These are phyloP conservation scores for Crocallis elinguaria DNA, from an alignment of 2,888 invertebrate genomes.

Conservation along the genomic window DNA sequence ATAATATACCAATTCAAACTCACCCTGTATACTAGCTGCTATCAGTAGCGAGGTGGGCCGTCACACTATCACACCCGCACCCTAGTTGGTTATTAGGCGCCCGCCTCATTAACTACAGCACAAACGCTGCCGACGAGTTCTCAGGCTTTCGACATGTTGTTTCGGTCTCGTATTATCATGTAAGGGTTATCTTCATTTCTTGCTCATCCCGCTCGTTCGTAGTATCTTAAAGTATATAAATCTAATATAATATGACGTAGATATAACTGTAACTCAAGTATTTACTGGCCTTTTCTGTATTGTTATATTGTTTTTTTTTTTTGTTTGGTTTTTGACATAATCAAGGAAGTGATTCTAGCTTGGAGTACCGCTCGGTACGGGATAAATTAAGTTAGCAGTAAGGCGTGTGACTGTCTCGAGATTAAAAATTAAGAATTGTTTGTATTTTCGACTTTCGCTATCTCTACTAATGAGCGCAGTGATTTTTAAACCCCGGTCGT, in stretches of 20 bases:
- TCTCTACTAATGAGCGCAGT: conserved; percentile 48
- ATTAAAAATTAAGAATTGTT: conserved; percentile 53
- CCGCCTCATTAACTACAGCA: conserved; percentile 40
- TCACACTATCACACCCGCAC: conserved; percentile 55
- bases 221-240: conserved; percentile 63
- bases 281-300: conserved; percentile 75
- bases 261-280: conserved; percentile 72
- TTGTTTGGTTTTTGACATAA: conserved; percentile 52
- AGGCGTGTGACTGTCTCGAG: conserved; percentile 75
- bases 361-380: conserved; percentile 71
- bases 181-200: conserved; percentile 58
- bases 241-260: conserved; percentile 76
- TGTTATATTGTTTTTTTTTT: conserved; percentile 67
- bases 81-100: conserved; percentile 59
- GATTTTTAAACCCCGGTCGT: conserved; percentile 67
- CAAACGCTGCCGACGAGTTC: conserved; percentile 46
- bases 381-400: conserved; percentile 67
- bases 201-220: conserved; percentile 76
- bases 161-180: conserved; percentile 39
- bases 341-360: conserved; percentile 38
- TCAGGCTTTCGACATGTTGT: conserved; percentile 45
- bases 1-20: too few species aligned
- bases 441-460: conserved; percentile 57
- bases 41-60: conserved; percentile 39
- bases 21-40: conserved; percentile 26